Evolutionary conservation across 2,888 invertebrate genomes (phyloP).

Genomic region (Lathronympha strigana): DNA sequence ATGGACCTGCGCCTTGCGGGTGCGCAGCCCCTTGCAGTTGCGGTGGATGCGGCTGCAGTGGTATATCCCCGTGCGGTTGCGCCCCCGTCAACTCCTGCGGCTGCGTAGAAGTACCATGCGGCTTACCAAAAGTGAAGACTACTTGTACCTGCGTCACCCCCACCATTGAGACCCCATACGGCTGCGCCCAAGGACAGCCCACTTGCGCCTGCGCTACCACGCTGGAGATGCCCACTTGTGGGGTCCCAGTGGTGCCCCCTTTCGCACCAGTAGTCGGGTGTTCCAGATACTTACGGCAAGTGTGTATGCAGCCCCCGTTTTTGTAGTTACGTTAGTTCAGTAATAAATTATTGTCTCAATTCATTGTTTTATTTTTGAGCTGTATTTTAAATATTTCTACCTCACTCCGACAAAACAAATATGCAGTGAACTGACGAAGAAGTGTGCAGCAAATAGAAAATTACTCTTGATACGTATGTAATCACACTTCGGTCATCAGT

Average conservation of each 20-base stretch:
- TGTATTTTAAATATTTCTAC: not conserved
- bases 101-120: slow-evolving; percentile 42
- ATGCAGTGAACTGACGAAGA: too few species aligned
- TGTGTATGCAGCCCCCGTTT: slow-evolving; percentile 66
- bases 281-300: slow-evolving; percentile 61
- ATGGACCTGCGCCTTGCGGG: too few species aligned
- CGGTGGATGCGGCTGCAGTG: slow-evolving; percentile 36
- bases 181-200: slow-evolving; percentile 40
- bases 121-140: slow-evolving; percentile 36
- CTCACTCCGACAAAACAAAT: too few species aligned
- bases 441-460: too few species aligned
- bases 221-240: slow-evolving; percentile 42
- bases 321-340: slow-evolving; percentile 50
- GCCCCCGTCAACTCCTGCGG: slow-evolving; percentile 29
- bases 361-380: not conserved
- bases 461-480: too few species aligned
- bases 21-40: slow-evolving; percentile 34
- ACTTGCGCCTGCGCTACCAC: slow-evolving; percentile 38
- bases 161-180: slow-evolving; percentile 32
- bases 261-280: slow-evolving; percentile 50
- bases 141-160: slow-evolving; percentile 40
- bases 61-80: slow-evolving; percentile 9
- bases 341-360: slow-evolving; percentile 19
- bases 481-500: too few species aligned
- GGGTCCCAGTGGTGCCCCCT: slow-evolving; percentile 48